Evolutionary conservation across 2,797 vertebrate genomes (phyloP).

Genomic region (Rachycentron canadum): DNA sequence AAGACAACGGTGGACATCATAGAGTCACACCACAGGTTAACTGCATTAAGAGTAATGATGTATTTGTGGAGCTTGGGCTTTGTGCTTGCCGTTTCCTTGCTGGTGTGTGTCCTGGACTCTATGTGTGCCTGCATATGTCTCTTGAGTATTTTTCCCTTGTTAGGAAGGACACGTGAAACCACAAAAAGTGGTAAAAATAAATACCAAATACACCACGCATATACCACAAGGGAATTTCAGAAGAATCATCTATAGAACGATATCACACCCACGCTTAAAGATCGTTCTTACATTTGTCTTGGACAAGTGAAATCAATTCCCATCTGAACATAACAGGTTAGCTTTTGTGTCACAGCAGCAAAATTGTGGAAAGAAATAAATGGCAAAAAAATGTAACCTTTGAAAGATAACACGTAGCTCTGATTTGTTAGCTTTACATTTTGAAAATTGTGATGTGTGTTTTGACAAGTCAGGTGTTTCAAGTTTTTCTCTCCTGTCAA

Average conservation of each 20-base stretch:
- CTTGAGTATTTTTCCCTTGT: constrained; percentile 29
- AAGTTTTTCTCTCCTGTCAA: constrained; percentile 67
- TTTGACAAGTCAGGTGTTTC: constrained; percentile 64
- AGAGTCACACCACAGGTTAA: constrained; percentile 11
- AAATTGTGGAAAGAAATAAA: constrained; percentile 1
- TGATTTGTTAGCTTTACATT: constrained; percentile 55
- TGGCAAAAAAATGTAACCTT: neutral
- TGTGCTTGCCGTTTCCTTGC: neutral
- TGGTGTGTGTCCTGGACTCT: constrained; percentile 37
- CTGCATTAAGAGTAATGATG: constrained; percentile 27
- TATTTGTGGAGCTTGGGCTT: neutral
- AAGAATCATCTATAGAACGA: neutral
- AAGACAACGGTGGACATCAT: constrained; percentile 8
- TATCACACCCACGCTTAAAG: neutral
- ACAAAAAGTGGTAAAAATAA: constrained; percentile 14
- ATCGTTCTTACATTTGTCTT: constrained; percentile 7
- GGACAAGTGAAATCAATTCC: constrained; percentile 14
- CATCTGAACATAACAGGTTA: neutral
- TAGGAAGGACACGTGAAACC: constrained; percentile 15
- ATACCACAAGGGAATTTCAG: constrained; percentile 15
- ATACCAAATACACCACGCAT: no score
- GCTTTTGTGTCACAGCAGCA: constrained; percentile 7
- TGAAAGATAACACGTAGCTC: constrained; percentile 22
- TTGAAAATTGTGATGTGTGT: constrained; percentile 37
- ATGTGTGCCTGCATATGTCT: neutral